Evolutionary conservation across 2,797 vertebrate species (phyloP), one percentile per base, ranked within the genome.

Genomic region (Poecilia gillii): DNA sequence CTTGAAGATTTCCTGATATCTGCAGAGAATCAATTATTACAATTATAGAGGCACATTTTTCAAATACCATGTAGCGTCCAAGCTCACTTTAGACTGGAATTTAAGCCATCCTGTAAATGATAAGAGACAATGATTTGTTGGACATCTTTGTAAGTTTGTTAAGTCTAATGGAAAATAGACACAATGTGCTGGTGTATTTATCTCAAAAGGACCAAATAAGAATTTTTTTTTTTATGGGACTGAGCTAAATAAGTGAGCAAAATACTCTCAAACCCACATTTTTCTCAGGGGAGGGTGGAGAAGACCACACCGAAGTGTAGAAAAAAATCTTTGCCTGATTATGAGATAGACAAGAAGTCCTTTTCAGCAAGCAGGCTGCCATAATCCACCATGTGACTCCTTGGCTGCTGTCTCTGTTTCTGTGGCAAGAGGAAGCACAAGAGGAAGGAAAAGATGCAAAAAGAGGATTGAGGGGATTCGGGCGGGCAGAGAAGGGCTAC

Each of bases 341-440:
- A 36, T 53, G 31, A 57, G 68, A 16, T 47, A 84, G 64, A 81
- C 18, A 79, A 85, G 64, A 80, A 59, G 62, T 59, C 20, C 80
- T 87, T 78, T 78, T 75, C 20, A 47, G 68, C 55, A 64, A 73
- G 14, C 77, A 51, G 64, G n/a, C 64, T 70, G 31, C 75, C 75
- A 77, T 82, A 84, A 88, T 90, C 74, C 57, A 68, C 53, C 85
- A 84, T 89, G 88, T 90, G 88, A 90, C 86, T 82, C 77, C 70
- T 77, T 84, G 81, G 80, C 85, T 31, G 36, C 76, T 78, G 51
- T 77, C 73, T 82, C 51, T 77, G 73, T 36, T 41, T 71, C 70
- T 31, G 20, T 80, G 43, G 62, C 80, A 43, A 76, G 47, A 75
- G 81, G 72, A 79, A 82, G 73, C 25, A 71, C 41, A 45, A 62